phyloP scores from a whole-genome alignment of 2,888 invertebrate genomes.

The Pammene fasciana region DNA sequence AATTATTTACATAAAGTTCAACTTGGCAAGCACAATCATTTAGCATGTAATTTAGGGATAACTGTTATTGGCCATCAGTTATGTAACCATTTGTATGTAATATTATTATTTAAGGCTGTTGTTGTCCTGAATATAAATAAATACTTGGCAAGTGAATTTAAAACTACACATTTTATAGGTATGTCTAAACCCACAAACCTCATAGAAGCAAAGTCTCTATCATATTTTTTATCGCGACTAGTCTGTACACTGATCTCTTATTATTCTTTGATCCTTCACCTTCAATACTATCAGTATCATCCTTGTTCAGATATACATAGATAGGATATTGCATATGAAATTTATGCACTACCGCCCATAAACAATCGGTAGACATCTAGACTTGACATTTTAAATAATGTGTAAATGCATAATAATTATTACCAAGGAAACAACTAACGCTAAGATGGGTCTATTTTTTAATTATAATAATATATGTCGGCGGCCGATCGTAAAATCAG shows the following conservation, averaged over 20 bases:
- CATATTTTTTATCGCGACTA: background rate
- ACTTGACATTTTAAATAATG: conserved; percentile 1
- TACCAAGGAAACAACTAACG: conserved; percentile 30
- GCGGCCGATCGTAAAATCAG: no score
- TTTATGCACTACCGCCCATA: conserved; percentile 30
- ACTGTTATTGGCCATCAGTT: no score
- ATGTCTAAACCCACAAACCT: background rate
- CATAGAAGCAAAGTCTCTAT: background rate
- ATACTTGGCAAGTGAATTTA: no score
- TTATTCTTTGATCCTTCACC: conserved; percentile 25
- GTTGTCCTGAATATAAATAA: no score
- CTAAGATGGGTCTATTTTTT: background rate
- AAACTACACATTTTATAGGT: background rate
- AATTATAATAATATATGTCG: background rate
- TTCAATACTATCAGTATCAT: conserved; percentile 27
- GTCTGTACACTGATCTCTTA: background rate
- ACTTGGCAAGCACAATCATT: no score
- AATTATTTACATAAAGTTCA: no score
- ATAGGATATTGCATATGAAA: conserved; percentile 21
- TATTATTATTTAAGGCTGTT: no score
- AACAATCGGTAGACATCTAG: conserved; percentile 18
- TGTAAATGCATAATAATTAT: conserved; percentile 26
- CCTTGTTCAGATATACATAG: conserved; percentile 14
- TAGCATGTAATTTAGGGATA: no score
- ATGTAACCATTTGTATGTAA: no score